Evolutionary conservation across 2,113 vertebrate species (phyloP).

Genomic region (Delphinapterus leucas): DNA sequence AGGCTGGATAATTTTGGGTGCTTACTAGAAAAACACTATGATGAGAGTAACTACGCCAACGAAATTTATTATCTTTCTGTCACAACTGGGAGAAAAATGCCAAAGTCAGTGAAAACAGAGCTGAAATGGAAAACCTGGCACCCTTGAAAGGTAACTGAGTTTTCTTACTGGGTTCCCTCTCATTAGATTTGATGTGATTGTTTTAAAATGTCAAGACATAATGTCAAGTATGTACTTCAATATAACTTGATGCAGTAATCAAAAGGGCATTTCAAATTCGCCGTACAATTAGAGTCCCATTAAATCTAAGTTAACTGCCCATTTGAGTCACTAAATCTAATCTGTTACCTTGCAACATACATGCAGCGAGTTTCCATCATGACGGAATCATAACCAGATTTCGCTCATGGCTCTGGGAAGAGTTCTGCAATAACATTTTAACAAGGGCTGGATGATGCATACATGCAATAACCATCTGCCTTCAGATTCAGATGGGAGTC

Average conservation of each 20-base stretch:
- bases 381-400: conserved; percentile 68
- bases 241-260: conserved; percentile 67
- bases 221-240: conserved; percentile 68
- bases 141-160: conserved; percentile 49
- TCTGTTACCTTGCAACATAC: conserved; percentile 71
- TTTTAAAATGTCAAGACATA: conserved; percentile 67
- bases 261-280: conserved; percentile 70
- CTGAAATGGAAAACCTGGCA: conserved; percentile 28
- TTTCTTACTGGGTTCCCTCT: conserved; percentile 57
- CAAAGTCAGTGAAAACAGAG: conserved; percentile 54
- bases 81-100: conserved; percentile 39
- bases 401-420: conserved; percentile 65
- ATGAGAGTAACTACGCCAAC: conserved; percentile 36
- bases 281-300: conserved; percentile 65
- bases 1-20: background rate
- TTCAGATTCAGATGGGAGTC: background rate
- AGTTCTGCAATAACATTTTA: conserved; percentile 73
- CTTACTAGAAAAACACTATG: conserved; percentile 8
- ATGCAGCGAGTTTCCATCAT: conserved; percentile 43
- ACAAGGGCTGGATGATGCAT: conserved; percentile 28
- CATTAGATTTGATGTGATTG: conserved; percentile 66
- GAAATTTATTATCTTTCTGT: conserved; percentile 54
- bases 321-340: conserved; percentile 67
- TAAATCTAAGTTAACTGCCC: conserved; percentile 69
- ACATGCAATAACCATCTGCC: background rate